These are phyloP conservation scores for Apeltes quadracus DNA, from an alignment of 2,113 vertebrate genomes.

Conservation along the genomic window DNA sequence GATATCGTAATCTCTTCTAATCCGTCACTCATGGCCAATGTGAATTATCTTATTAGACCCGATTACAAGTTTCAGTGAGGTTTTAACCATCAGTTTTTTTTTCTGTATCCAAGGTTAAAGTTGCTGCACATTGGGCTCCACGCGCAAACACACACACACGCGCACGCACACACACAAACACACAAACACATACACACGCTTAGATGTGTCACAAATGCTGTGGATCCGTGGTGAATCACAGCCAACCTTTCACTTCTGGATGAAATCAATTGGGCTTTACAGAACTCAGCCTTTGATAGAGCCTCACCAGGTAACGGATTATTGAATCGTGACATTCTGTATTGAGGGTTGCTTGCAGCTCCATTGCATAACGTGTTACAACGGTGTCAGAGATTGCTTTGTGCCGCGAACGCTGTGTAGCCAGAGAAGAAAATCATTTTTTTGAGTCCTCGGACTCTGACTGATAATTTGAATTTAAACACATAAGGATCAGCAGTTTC, in stretches of 20 bases:
- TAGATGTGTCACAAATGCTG: slow-evolving; percentile 41
- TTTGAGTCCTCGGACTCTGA: background rate
- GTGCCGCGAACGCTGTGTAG: background rate
- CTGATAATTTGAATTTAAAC: background rate
- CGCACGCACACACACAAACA: background rate
- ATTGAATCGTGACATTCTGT: slow-evolving; percentile 63
- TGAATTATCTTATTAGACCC: background rate
- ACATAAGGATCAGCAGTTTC: background rate
- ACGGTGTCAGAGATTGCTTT: slow-evolving; percentile 24
- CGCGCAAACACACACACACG: slow-evolving; percentile 23
- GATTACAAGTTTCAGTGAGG: background rate
- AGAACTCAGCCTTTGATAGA: slow-evolving; percentile 67
- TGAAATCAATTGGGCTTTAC: slow-evolving; percentile 72
- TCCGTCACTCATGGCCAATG: background rate
- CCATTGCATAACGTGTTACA: slow-evolving; percentile 13
- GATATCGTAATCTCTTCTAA: slow-evolving; percentile 10
- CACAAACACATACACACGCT: slow-evolving; percentile 10
- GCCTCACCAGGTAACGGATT: slow-evolving; percentile 63
- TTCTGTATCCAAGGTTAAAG: background rate
- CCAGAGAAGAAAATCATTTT: too few species aligned
- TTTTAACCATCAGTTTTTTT: background rate
- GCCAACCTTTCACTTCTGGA: slow-evolving; percentile 68
- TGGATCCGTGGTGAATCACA: slow-evolving; percentile 47
- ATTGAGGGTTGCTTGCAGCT: slow-evolving; percentile 50
- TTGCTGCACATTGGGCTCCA: slow-evolving; percentile 31